These are phyloP conservation scores for Thera obeliscata DNA, from an alignment of 2,888 invertebrate genomes.

Conservation along the genomic window DNA sequence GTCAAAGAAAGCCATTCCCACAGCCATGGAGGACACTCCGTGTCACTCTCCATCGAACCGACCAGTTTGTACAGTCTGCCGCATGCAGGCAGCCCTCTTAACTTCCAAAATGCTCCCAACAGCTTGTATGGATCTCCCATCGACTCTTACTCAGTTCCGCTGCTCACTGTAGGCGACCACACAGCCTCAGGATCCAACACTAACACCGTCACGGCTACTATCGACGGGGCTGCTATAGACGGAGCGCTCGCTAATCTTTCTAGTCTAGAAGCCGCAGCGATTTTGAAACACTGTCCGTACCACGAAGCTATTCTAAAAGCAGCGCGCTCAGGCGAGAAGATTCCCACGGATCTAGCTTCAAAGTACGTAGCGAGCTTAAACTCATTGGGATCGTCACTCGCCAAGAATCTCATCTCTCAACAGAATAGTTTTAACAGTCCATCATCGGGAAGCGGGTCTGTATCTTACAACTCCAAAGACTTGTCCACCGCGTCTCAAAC, in stretches of 20 bases:
- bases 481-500: constrained; percentile 65
- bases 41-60: constrained; percentile 78
- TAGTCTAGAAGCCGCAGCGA: constrained; percentile 74
- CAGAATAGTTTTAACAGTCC: constrained; percentile 58
- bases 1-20: constrained; percentile 74
- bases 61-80: constrained; percentile 82
- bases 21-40: constrained; percentile 55
- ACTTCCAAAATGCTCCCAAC: constrained; percentile 72
- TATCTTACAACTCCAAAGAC: constrained; percentile 63
- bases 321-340: constrained; percentile 69
- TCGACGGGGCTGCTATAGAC: constrained; percentile 73
- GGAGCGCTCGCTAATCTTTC: constrained; percentile 71
- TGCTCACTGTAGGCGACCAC: constrained; percentile 79
- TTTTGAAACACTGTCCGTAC: constrained; percentile 80
- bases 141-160: constrained; percentile 81
- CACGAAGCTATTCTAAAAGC: constrained; percentile 80
- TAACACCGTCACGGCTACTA: constrained; percentile 67
- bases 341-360: constrained; percentile 78
- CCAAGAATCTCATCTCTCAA: constrained; percentile 57
- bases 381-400: constrained; percentile 78
- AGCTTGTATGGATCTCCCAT: constrained; percentile 74
- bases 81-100: constrained; percentile 71
- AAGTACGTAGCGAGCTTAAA: constrained; percentile 82
- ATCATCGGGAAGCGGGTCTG: constrained; percentile 57
- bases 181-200: constrained; percentile 75